A percentile compares a stretch with the other conserved stretches of the same genome.
phyloP scores from a whole-genome alignment of 2,888 invertebrate species.

The Caenorhabditis sp. region DNA sequence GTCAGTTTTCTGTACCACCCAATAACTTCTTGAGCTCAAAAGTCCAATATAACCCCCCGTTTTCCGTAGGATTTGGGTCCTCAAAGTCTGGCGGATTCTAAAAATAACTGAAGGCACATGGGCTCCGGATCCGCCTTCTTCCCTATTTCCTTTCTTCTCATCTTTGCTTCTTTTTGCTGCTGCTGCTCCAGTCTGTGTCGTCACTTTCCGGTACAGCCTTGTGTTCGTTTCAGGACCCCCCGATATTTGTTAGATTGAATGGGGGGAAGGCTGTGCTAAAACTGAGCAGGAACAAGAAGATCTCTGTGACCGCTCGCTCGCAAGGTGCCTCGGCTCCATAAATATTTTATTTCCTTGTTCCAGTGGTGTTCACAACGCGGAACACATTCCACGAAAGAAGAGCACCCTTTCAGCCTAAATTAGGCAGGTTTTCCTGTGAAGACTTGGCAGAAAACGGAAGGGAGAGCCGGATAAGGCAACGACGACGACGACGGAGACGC shows the following conservation, averaged over 20 bases:
- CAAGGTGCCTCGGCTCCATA: slow-evolving; percentile 12
- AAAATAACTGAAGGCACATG: too few relatives aligned
- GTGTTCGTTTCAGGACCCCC: too few relatives aligned
- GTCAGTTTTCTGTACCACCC: too few relatives aligned
- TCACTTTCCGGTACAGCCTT: too few relatives aligned
- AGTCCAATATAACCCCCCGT: too few relatives aligned
- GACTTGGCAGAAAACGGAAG: not conserved
- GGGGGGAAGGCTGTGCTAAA: slow-evolving; percentile 20
- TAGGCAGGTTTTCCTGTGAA: not conserved
- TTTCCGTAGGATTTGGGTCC: too few relatives aligned
- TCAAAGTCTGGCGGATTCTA: too few relatives aligned
- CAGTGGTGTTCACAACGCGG: slow-evolving; percentile 1
- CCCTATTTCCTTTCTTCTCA: too few relatives aligned
- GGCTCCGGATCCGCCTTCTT: too few relatives aligned
- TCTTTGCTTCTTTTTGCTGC: too few relatives aligned
- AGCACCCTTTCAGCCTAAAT: slow-evolving; percentile 37
- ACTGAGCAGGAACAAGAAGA: not conserved
- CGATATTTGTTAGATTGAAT: slow-evolving; percentile 21
- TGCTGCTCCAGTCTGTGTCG: too few relatives aligned
- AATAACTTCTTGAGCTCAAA: too few relatives aligned
- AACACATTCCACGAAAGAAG: not conserved
- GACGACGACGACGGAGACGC: not conserved
- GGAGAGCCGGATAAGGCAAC: not conserved
- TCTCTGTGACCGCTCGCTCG: not conserved
- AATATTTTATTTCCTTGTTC: slow-evolving; percentile 35